A percentile compares a stretch with the other conserved stretches of the same genome.
Evolutionary conservation across 2,888 invertebrate species (phyloP).

Genomic region (Hydropsyche betteni): DNA sequence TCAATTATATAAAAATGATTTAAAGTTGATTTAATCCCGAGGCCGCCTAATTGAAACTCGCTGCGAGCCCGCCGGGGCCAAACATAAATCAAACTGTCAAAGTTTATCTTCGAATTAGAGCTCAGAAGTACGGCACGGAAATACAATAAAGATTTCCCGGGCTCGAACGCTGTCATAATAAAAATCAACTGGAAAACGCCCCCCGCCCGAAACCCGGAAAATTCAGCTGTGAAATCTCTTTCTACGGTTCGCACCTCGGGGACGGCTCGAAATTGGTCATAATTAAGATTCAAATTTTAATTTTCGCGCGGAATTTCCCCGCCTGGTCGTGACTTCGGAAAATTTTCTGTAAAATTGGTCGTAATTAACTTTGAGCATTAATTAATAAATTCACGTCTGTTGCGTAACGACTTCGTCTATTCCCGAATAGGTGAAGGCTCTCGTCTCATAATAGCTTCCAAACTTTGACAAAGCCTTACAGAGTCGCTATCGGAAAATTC

Average conservation of each 20-base stretch:
- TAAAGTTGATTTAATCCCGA: constrained; percentile 33
- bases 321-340: constrained; percentile 9
- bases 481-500: too few relatives aligned
- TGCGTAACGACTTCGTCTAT: neutral
- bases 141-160: constrained; percentile 40
- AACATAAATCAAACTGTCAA: constrained; percentile 42
- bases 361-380: constrained; percentile 47
- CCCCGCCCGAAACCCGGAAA: neutral
- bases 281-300: constrained; percentile 46
- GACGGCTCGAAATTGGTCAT: constrained; percentile 29
- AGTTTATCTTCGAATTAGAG: constrained; percentile 41
- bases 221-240: too few relatives aligned
- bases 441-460: too few relatives aligned
- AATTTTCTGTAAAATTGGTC: constrained; percentile 25
- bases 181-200: constrained; percentile 32
- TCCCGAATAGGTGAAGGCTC: neutral
- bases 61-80: neutral
- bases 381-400: constrained; percentile 40
- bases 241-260: neutral
- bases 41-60: constrained; percentile 35
- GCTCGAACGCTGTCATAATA: constrained; percentile 40
- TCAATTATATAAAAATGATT: constrained; percentile 35
- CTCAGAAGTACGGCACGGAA: constrained; percentile 31
- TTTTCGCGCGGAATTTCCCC: neutral
- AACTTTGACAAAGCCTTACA: too few relatives aligned